These are phyloP conservation scores for Malurus melanocephalus DNA, from an alignment of 2,113 vertebrate genomes.

Conservation along the genomic window DNA sequence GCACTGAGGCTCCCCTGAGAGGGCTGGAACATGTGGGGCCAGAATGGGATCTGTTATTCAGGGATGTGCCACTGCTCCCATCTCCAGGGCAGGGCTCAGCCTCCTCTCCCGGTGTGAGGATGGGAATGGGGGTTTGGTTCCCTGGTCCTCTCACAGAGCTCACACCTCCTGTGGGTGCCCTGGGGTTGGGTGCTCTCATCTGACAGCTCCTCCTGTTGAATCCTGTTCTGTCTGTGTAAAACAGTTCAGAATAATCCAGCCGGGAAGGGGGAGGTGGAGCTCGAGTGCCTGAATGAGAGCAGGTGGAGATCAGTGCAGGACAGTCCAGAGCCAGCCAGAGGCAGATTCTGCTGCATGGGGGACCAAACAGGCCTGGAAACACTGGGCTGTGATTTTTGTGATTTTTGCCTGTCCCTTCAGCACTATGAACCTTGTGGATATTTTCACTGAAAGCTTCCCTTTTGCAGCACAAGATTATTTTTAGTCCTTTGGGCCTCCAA, in stretches of 20 bases:
- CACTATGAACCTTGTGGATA: rapidly evolving
- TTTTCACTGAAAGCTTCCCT: neutral
- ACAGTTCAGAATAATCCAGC: neutral
- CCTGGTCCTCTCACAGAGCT: neutral
- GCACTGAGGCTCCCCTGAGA: neutral
- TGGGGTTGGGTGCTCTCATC: too few relatives aligned
- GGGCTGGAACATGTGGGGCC: neutral
- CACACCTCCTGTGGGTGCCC: neutral
- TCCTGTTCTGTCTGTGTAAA: neutral
- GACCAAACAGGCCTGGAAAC: neutral
- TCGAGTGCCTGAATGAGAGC: neutral
- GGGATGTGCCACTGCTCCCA: rapidly evolving
- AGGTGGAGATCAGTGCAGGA: rapidly evolving
- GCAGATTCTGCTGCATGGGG: neutral
- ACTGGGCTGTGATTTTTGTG: neutral
- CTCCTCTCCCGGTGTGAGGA: neutral
- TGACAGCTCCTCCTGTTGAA: neutral
- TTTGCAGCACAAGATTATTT: neutral
- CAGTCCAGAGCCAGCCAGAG: neutral
- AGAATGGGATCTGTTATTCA: rapidly evolving
- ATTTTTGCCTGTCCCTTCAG: neutral
- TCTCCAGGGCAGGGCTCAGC: rapidly evolving
- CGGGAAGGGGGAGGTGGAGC: neutral
- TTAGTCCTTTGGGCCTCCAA: neutral
- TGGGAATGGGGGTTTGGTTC: neutral